Evolutionary conservation across 2,113 vertebrate genomes (phyloP).

Genomic region (Corvus moneduloides): DNA sequence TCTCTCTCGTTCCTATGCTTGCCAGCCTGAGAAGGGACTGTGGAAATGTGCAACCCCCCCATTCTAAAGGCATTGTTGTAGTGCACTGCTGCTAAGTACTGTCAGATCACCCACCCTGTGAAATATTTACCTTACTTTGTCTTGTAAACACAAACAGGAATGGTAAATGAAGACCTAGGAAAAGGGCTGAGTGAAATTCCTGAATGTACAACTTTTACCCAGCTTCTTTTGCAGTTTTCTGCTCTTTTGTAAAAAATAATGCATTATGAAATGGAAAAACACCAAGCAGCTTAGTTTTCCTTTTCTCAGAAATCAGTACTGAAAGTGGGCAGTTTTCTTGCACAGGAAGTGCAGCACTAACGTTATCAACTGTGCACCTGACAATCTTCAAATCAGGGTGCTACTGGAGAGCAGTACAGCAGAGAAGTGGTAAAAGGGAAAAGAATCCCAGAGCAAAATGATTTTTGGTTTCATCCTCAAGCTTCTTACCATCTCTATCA

Average conservation of each 20-base stretch:
- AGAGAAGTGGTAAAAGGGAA: background rate
- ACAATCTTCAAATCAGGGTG: background rate
- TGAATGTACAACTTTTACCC: background rate
- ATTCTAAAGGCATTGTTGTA: background rate
- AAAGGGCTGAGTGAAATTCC: background rate
- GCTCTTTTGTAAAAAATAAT: background rate
- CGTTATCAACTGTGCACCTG: background rate
- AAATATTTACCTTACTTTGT: background rate
- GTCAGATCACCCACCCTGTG: background rate
- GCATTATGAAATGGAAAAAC: background rate
- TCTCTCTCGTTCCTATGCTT: background rate
- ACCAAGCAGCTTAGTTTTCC: background rate
- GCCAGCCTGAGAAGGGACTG: background rate
- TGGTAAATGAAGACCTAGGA: background rate
- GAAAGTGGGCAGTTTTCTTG: background rate
- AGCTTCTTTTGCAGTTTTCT: background rate
- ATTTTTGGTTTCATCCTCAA: conserved; percentile 13
- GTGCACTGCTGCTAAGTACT: background rate
- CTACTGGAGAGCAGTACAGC: background rate
- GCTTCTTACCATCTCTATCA: conserved; percentile 85
- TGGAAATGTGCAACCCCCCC: background rate
- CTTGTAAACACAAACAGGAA: background rate
- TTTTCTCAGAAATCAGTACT: background rate
- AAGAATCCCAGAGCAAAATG: background rate
- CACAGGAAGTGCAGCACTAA: background rate